Conservation (phyloP, 2,113 vertebrate species). For the Acrocephalus arundinaceus region DNA sequence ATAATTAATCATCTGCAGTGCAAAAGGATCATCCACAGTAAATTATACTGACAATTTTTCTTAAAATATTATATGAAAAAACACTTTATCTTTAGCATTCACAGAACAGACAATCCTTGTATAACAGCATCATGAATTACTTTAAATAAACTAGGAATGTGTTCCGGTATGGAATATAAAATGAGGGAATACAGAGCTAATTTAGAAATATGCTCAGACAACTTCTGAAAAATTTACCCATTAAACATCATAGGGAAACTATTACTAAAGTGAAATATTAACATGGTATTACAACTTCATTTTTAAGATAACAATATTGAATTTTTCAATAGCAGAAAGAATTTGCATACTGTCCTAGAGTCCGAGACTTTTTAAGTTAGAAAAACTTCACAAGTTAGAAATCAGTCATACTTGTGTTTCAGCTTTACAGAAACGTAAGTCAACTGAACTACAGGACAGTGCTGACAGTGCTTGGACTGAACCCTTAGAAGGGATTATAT, state of each 20-base stretch:
- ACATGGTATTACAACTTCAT: background rate
- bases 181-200: background rate
- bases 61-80: background rate
- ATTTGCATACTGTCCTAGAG: background rate
- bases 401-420: background rate
- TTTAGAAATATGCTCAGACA: background rate
- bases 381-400: background rate
- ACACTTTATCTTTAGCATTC: background rate
- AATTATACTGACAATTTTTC: background rate
- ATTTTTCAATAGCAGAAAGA: background rate
- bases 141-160: background rate
- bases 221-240: background rate
- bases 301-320: background rate
- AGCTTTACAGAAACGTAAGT: background rate
- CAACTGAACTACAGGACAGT: background rate
- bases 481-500: background rate
- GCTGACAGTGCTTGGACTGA: background rate
- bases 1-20: background rate
- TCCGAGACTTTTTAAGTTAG: background rate
- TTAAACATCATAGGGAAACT: background rate
- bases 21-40: background rate
- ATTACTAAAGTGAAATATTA: background rate
- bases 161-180: background rate
- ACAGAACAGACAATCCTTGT: background rate
- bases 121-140: background rate